A percentile compares a stretch with the other conserved stretches of the same genome.
Conservation (phyloP, 2,888 invertebrate species). For the Trissolcus japonicus region DNA sequence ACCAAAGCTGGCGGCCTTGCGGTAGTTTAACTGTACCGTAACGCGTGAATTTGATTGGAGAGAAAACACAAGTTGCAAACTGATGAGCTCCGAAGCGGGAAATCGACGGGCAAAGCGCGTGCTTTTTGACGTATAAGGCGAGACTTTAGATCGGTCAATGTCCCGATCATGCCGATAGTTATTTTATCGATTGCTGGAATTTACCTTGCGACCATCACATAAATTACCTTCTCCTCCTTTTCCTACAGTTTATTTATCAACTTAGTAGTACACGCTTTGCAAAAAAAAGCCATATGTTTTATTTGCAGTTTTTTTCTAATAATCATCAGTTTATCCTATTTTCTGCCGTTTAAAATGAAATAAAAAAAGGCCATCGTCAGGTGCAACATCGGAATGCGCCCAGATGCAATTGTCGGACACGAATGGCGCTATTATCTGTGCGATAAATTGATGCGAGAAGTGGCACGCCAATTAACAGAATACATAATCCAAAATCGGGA, state of each 20-base stretch:
- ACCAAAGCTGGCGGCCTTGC: slow-evolving; percentile 64
- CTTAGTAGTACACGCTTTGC: not conserved
- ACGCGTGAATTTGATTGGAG: slow-evolving; percentile 71
- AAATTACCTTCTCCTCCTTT: too few species aligned
- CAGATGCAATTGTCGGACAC: slow-evolving; percentile 27
- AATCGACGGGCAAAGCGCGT: slow-evolving; percentile 45
- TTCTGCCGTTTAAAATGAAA: slow-evolving; percentile 3
- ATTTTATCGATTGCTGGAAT: not conserved
- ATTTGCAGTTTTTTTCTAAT: not conserved
- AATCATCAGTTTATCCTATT: not conserved
- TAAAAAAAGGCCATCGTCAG: slow-evolving; percentile 12
- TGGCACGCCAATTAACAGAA: slow-evolving; percentile 47
- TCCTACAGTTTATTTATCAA: not conserved
- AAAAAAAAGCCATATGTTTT: not conserved
- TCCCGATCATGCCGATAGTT: slow-evolving; percentile 33
- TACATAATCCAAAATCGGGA: slow-evolving; percentile 38
- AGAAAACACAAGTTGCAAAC: slow-evolving; percentile 53
- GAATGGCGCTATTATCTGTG: slow-evolving; percentile 32
- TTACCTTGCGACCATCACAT: not conserved
- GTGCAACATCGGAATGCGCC: slow-evolving; percentile 37
- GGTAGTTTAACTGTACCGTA: slow-evolving; percentile 74
- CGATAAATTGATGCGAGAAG: slow-evolving; percentile 45
- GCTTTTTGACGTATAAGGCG: slow-evolving; percentile 49
- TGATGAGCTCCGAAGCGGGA: slow-evolving; percentile 48
- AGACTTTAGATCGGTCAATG: slow-evolving; percentile 54